phyloP scores from a whole-genome alignment of 2,113 vertebrate species.

The Morone chrysops region DNA sequence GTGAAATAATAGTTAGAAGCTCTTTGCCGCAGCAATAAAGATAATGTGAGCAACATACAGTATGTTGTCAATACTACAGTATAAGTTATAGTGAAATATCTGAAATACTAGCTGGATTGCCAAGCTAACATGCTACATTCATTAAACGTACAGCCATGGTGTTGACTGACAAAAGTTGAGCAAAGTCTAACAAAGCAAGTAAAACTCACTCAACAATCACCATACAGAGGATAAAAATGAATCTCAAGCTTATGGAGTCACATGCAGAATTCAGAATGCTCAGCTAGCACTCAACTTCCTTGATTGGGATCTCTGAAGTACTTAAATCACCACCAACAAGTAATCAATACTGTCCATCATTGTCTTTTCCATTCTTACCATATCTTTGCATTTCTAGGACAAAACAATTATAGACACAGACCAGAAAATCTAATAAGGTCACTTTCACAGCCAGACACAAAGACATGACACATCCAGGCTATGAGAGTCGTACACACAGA shows the following conservation, averaged over 20 bases:
- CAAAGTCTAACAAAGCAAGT: too few species aligned
- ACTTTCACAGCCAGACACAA: conserved; percentile 3
- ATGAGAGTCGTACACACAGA: conserved; percentile 15
- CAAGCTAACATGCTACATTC: not conserved
- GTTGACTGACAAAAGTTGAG: too few species aligned
- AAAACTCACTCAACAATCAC: too few species aligned
- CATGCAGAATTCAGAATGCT: not conserved
- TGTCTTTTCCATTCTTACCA: not conserved
- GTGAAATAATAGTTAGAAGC: not conserved
- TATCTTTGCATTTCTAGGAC: conserved; percentile 7
- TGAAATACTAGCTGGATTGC: not conserved
- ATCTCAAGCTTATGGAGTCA: not conserved
- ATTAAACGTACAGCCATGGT: too few species aligned
- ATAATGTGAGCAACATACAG: not conserved
- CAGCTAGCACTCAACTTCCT: not conserved
- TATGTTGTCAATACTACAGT: too few species aligned
- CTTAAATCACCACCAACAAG: not conserved
- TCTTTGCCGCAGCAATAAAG: not conserved
- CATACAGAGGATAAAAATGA: too few species aligned
- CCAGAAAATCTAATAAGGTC: conserved; percentile 41
- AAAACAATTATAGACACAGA: not conserved
- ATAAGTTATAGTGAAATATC: not conserved
- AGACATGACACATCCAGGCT: conserved; percentile 39
- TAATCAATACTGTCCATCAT: not conserved
- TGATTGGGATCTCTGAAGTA: not conserved